These are phyloP conservation scores for Dasyurus viverrinus DNA, from an alignment of 2,113 vertebrate genomes.

Conservation along the genomic window DNA sequence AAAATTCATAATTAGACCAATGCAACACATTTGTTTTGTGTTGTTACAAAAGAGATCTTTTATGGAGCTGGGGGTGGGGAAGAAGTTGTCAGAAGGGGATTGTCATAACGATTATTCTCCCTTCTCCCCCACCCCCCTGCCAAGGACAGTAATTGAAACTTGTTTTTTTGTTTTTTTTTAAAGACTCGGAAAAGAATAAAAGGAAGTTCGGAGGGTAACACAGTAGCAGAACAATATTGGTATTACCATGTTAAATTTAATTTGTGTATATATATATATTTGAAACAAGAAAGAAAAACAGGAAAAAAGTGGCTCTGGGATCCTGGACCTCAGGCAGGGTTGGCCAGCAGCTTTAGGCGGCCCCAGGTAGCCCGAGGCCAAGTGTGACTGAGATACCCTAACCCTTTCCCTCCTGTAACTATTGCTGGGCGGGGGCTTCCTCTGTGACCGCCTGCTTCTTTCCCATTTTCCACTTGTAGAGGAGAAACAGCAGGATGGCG, in stretches of 20 bases:
- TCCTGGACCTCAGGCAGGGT: neutral
- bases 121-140: neutral
- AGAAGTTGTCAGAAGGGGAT: neutral
- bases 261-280: neutral
- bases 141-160: neutral
- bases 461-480: constrained; percentile 27
- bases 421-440: neutral
- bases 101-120: neutral
- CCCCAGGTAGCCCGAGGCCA: neutral
- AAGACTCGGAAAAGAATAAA: neutral
- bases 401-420: neutral
- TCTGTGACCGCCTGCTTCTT: neutral
- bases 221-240: neutral
- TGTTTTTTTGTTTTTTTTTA: neutral
- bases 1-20: neutral
- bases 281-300: neutral
- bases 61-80: no score
- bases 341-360: no score
- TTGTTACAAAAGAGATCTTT: neutral
- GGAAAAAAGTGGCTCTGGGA: neutral
- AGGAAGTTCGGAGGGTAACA: neutral
- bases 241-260: neutral
- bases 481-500: constrained; percentile 71
- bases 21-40: neutral
- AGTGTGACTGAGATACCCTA: neutral